Percentiles rank a stretch among this genome's conserved stretches.
phyloP scores from a whole-genome alignment of 2,113 vertebrate genomes.

The Macquaria ambigua region DNA sequence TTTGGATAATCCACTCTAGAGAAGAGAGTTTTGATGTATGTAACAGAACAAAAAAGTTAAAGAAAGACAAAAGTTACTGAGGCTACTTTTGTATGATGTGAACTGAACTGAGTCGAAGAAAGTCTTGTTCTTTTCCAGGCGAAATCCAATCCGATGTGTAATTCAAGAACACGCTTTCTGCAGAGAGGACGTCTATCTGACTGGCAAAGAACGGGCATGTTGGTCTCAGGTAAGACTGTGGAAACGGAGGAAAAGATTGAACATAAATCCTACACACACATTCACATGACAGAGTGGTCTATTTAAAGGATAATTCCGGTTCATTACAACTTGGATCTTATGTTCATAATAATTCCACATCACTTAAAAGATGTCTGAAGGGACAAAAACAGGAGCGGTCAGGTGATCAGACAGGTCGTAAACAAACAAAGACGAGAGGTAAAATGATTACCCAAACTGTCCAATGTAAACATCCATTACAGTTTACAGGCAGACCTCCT shows the following conservation, averaged over 20 bases:
- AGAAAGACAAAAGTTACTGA: background rate
- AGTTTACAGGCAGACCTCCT: background rate
- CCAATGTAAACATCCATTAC: background rate
- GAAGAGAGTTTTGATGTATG: background rate
- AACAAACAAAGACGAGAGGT: background rate
- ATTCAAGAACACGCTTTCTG: background rate
- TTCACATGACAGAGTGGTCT: background rate
- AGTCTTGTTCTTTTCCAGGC: background rate
- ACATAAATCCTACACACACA: background rate
- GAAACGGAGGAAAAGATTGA: background rate
- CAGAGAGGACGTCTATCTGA: background rate
- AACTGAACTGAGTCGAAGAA: background rate
- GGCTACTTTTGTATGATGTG: background rate
- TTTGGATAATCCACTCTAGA: background rate
- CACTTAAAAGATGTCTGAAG: too few species aligned
- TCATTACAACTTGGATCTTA: background rate
- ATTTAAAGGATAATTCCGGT: background rate
- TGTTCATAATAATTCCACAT: too few species aligned
- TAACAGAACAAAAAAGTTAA: background rate
- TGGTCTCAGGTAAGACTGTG: background rate
- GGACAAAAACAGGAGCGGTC: too few species aligned
- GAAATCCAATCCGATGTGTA: constrained; percentile 24
- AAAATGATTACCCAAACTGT: background rate
- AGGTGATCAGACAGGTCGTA: too few species aligned
- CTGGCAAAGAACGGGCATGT: background rate